Evolutionary conservation across 1,140 invertebrate genomes (phyloP).

Genomic region (Sminthurides bifidus): DNA sequence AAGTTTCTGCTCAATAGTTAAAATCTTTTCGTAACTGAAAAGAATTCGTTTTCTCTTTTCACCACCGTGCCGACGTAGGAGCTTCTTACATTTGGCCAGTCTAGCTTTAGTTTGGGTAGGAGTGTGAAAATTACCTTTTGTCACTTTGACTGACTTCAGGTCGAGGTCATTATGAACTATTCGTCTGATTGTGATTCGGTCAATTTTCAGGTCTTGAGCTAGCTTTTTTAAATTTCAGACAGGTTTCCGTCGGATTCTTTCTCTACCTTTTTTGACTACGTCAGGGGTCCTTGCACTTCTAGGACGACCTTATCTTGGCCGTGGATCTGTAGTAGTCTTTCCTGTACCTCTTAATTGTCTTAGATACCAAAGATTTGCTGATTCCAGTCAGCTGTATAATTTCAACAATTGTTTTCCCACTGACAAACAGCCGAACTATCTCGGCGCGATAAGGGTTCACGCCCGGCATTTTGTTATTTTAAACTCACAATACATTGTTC

Average conservation of each 20-base stretch:
- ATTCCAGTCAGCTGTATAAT: too few species aligned
- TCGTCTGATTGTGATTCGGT: not conserved
- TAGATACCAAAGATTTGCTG: too few species aligned
- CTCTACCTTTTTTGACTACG: conserved; percentile 1
- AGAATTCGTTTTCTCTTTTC: conserved; percentile 1
- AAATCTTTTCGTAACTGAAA: conserved; percentile 18
- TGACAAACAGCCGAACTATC: too few species aligned
- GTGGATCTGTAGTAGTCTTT: too few species aligned
- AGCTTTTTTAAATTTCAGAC: not conserved
- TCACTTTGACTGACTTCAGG: conserved; percentile 1
- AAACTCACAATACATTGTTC: too few species aligned
- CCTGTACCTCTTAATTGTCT: too few species aligned
- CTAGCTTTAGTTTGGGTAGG: not conserved
- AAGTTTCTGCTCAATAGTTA: conserved; percentile 9
- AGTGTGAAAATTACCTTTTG: too few species aligned
- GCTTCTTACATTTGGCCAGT: not conserved
- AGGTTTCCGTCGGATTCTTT: conserved; percentile 5
- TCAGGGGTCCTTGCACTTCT: not conserved
- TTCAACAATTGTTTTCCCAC: too few species aligned
- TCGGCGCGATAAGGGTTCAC: too few species aligned
- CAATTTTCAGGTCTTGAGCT: not conserved
- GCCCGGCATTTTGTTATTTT: too few species aligned
- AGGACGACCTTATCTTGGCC: too few species aligned
- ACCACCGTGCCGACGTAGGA: conserved; percentile 2
- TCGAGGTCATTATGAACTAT: conserved; percentile 3